Evolutionary conservation across 1,140 invertebrate species (phyloP), one percentile per base, ranked within the genome.

Genomic region (Bombus waltoni): DNA sequence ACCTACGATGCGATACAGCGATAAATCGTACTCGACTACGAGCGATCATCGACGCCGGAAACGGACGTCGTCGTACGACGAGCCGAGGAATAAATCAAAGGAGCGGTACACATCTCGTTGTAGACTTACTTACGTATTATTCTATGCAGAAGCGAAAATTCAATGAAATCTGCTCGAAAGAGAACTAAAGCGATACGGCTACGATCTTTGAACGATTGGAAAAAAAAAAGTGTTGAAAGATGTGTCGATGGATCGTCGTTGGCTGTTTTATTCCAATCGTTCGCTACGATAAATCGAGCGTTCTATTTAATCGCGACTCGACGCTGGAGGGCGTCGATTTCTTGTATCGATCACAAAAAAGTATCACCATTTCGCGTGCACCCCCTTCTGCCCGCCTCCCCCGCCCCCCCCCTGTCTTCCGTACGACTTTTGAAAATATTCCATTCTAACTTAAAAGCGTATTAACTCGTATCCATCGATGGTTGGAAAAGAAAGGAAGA

Each of bases 341-440:
- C 35, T 35, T 28, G 38, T 38, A 80, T 88, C 57, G 59, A 89
- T 89, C 84, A 89, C 88, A 86, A 86, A 35, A 89, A 89, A 79
- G 66, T 89, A 89, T 89, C 87, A 89, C 83, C 83, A 79, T 88
- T 88, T 81, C 79, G 78, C 88, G 78, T 57, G 18, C 47, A 72
- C 32, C 53, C 42, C 42, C 42, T 72, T 72, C 68, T 28, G 28
- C 3, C 2, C 32, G 32, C 32, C 32, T 32, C 32, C 32, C 32
- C 32, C 32, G 1, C 32, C 32, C 32, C 32, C 32, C 32, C 11
- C 6, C 3, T n/a, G 10, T 79, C 42, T 22, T 38, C 32, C 62
- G n/a, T 28, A 6, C n/a, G 13, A 28, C 5, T 47, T 11, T 0
- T 3, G 2, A 5, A 1, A 13, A n/a, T 13, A n/a, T 13, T n/a